These are phyloP conservation scores for Cybosia mesomella DNA, from an alignment of 2,888 invertebrate species.

Conservation along the genomic window DNA sequence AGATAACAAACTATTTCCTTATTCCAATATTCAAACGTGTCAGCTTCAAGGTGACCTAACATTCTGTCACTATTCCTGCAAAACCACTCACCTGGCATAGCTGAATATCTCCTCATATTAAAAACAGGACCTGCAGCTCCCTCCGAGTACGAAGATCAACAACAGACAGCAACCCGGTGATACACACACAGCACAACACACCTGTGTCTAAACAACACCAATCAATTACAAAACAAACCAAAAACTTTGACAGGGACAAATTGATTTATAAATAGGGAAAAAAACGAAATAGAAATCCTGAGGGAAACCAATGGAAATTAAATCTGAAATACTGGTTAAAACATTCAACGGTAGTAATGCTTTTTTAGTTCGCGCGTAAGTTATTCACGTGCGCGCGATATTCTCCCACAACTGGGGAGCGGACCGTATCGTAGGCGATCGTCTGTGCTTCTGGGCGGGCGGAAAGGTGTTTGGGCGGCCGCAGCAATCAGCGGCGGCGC, in stretches of 20 bases:
- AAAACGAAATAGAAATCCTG: constrained; percentile 24
- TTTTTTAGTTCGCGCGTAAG: constrained; percentile 67
- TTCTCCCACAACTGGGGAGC: constrained; percentile 66
- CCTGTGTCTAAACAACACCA: constrained; percentile 65
- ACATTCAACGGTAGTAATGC: constrained; percentile 49
- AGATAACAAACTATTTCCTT: neutral
- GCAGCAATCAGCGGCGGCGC: constrained; percentile 83
- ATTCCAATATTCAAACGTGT: neutral
- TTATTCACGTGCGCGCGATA: constrained; percentile 69
- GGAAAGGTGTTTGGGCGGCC: constrained; percentile 74
- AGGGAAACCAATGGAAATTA: constrained; percentile 28
- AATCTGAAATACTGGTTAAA: constrained; percentile 49
- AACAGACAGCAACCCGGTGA: constrained; percentile 65
- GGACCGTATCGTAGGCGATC: constrained; percentile 79
- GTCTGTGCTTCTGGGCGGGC: constrained; percentile 81
- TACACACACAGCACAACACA: constrained; percentile 77
- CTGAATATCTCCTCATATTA: constrained; percentile 76
- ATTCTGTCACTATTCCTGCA: neutral
- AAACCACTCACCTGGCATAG: constrained; percentile 73
- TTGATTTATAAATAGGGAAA: constrained; percentile 29
- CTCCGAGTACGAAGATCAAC: constrained; percentile 70
- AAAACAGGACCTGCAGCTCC: constrained; percentile 49
- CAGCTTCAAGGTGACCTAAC: neutral
- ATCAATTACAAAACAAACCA: constrained; percentile 51
- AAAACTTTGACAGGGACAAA: constrained; percentile 47